Percentiles rank a stretch among this genome's conserved stretches.
Evolutionary conservation across 2,113 vertebrate species (phyloP).

Genomic region (Muntiacus muntjak): DNA sequence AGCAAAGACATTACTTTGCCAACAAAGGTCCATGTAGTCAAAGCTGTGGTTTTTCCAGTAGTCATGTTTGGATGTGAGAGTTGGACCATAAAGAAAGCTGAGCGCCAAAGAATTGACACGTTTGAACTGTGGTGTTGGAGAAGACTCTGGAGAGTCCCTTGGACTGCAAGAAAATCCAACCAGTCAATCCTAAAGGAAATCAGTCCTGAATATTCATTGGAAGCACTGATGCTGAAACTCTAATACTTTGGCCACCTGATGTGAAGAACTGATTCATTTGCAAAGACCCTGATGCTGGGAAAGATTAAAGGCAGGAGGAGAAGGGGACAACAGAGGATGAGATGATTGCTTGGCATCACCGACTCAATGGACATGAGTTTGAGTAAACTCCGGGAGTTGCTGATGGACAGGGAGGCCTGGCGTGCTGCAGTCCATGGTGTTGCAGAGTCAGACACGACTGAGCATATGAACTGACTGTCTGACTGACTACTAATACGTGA

Average conservation of each 20-base stretch:
- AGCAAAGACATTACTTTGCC: not conserved
- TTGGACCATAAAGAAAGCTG: not conserved
- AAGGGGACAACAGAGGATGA: not conserved
- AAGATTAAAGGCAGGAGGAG: not conserved
- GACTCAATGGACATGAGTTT: not conserved
- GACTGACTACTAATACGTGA: not conserved
- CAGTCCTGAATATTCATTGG: not conserved
- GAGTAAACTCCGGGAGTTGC: not conserved
- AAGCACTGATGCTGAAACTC: not conserved
- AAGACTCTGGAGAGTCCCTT: not conserved
- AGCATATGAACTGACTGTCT: not conserved
- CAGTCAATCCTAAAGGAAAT: not conserved
- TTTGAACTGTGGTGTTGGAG: not conserved
- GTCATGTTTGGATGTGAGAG: not conserved
- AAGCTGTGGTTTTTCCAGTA: not conserved
- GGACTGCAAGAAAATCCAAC: not conserved
- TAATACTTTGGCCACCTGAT: not conserved
- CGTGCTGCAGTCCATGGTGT: not conserved
- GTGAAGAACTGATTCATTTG: not conserved
- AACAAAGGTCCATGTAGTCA: not conserved
- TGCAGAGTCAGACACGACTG: not conserved
- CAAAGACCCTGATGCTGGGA: not conserved
- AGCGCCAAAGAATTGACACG: fast-evolving
- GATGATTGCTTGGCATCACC: not conserved
- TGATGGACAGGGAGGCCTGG: not conserved